Conservation (phyloP, 2,797 vertebrate genomes). For the Carduelis carduelis region DNA sequence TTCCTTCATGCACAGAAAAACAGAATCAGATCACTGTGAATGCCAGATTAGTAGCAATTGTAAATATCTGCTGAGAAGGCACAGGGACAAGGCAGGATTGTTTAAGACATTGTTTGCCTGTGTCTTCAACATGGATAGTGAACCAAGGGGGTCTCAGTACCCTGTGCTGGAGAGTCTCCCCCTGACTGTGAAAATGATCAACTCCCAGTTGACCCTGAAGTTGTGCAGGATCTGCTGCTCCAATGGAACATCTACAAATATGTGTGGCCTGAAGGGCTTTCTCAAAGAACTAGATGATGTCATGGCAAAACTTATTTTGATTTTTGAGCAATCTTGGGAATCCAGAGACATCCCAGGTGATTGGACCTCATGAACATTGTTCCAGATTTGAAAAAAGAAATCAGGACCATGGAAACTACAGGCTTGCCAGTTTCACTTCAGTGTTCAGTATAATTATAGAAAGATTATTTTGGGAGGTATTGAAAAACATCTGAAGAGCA, state of each 20-base stretch:
- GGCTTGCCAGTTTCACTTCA: neutral
- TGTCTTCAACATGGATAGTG: neutral
- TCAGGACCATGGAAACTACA: neutral
- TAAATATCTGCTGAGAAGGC: neutral
- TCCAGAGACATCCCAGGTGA: neutral
- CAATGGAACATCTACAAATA: neutral
- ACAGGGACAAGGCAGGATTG: neutral
- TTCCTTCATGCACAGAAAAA: neutral
- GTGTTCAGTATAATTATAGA: neutral
- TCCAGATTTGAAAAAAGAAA: neutral
- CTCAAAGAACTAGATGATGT: neutral
- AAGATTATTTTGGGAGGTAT: neutral
- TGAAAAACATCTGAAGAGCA: neutral
- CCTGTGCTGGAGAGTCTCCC: neutral
- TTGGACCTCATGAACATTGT: neutral
- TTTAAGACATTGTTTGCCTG: neutral
- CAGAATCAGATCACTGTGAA: neutral
- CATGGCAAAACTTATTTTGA: neutral
- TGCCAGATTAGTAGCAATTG: neutral
- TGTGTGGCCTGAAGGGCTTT: neutral
- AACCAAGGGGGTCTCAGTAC: neutral
- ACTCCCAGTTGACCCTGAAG: fast-evolving
- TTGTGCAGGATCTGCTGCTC: neutral
- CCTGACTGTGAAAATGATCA: neutral
- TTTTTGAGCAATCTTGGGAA: neutral